Base-by-base conservation (phyloP, 2,797 vertebrate species). In the Alfaro cultratus region DNA sequence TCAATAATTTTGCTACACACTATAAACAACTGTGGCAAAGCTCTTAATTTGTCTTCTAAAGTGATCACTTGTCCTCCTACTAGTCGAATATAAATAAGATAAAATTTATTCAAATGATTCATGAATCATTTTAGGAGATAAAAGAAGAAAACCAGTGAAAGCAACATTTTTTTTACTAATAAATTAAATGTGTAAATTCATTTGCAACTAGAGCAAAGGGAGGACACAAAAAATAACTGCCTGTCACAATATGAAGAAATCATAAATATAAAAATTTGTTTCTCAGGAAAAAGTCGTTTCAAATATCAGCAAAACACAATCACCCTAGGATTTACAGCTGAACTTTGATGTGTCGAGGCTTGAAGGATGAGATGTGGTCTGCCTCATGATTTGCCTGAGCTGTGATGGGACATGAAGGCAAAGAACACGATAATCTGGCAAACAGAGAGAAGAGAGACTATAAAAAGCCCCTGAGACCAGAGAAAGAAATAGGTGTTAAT, bases 401-500 rank as follows among this genome's bases (percentile, higher is more conserved):
- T 64, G 43, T 41, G 73, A 82, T 5, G 39, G 71, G 76, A 83
- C 64, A 76, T 62, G 13, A 75, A 83, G 74, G 29, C 73, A 87
- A 80, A 74, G 57, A 74, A 57, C n/a, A 43, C 12, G 62, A 62
- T 46, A 60, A 78, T 75, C 53, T 76, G 57, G 68, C 26, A 62
- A 18, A 83, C 45, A 36, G 49, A 1, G 13, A 60, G 31, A n/a
- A 76, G 26, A 15, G 23, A 70, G 29, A 79, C 23, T 43, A 16
- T 1, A 57, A 23, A 62, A 82, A 78, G 79, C 78, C 67, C 47
- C 70, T 53, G 13, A 85, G 76, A 78, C 75, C 80, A 81, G 71
- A 84, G 49, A 79, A 75, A 71, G n/a, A 87, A 83, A 81, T 70
- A 77, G 83, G 76, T 92, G 87, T 87, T 89, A 80, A 84, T 83